Evolutionary conservation across 2,113 vertebrate genomes (phyloP), one percentile per base, ranked within the genome.

Genomic region (Cephalopholis sonnerati): DNA sequence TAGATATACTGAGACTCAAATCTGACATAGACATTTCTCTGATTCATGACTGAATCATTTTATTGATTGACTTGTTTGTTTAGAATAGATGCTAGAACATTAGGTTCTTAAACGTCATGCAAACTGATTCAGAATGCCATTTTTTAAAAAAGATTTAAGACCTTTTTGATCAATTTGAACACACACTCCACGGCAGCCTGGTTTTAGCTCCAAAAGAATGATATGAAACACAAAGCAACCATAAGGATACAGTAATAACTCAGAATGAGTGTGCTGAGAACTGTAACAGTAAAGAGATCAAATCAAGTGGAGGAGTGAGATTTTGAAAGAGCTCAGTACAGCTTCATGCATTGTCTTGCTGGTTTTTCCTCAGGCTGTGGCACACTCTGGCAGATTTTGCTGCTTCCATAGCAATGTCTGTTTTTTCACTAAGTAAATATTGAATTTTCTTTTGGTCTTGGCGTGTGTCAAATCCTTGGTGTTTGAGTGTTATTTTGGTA

Each of bases 1-100:
- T 20, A 57, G 4, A 74, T 74, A 53, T 27, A 62, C 55, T 66
- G n/a, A 74, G 22, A 81, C 51, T 59, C 20, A 36, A 32, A 46
- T 48, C 32, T 51, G 62, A 54, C 25, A 57, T 39, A 51, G 62
- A 54, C 25, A 57, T 39, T 4, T 53, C n/a, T 24, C 2, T 55
- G 68, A 58, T 41, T 36, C 44, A n/a, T 54, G 9, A 17, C 17
- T 20, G 29, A 41, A 15, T 54, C 22, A 74, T 7, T 62, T 12
- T 1, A 51, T 24, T 50, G 24, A 53, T 50, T 8, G 0, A 59
- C 59, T 36, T 32, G 24, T 67, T 29, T 17, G 15, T 64, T 76
- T 5, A 18, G 51, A 4, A 12, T 27, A 69, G 41, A 68, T 39
- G 16, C 29, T 54, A 54, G 16, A 53, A 27, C n/a, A 51, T 24